A percentile compares a stretch with the other conserved stretches of the same genome.
These are phyloP conservation scores for Drosophila histrio DNA, from an alignment of 2,888 invertebrate species.

Conservation along the genomic window DNA sequence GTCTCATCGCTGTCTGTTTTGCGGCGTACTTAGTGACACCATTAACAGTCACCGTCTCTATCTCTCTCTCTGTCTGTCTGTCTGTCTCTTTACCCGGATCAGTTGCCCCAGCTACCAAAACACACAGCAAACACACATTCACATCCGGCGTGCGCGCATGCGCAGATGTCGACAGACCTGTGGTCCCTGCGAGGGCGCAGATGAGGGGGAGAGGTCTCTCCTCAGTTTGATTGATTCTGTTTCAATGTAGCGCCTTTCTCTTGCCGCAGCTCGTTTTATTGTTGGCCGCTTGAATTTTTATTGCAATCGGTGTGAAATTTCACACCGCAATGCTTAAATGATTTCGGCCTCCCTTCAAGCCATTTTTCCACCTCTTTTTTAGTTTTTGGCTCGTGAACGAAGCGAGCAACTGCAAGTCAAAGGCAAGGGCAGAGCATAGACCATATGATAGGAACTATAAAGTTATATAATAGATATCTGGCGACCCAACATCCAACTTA, in stretches of 20 bases:
- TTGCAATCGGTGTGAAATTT: conserved; percentile 84
- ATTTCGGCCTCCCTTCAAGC: conserved; percentile 59
- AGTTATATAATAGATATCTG: not conserved
- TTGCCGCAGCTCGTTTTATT: conserved; percentile 57
- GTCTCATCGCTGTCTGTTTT: conserved; percentile 41
- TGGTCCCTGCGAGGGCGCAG: conserved; percentile 24
- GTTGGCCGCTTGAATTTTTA: conserved; percentile 69
- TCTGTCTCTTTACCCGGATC: conserved; percentile 1
- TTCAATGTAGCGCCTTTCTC: conserved; percentile 72
- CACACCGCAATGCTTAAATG: conserved; percentile 84
- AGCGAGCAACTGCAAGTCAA: conserved; percentile 9
- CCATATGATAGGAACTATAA: not conserved
- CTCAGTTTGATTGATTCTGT: conserved; percentile 81
- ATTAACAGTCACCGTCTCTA: conserved; percentile 63
- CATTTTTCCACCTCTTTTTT: conserved; percentile 5
- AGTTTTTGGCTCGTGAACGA: conserved; percentile 45
- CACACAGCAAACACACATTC: conserved; percentile 51
- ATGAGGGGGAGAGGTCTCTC: conserved; percentile 10
- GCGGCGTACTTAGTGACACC: conserved; percentile 80
- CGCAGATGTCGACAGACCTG: conserved; percentile 51
- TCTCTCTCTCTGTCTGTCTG: not conserved
- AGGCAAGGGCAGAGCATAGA: not conserved
- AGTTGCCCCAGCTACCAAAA: conserved; percentile 28
- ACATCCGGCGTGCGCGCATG: conserved; percentile 73
- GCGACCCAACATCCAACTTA: no score